These are phyloP conservation scores for Campylorhamphus procurvoides DNA, from an alignment of 2,113 vertebrate species.

Conservation along the genomic window DNA sequence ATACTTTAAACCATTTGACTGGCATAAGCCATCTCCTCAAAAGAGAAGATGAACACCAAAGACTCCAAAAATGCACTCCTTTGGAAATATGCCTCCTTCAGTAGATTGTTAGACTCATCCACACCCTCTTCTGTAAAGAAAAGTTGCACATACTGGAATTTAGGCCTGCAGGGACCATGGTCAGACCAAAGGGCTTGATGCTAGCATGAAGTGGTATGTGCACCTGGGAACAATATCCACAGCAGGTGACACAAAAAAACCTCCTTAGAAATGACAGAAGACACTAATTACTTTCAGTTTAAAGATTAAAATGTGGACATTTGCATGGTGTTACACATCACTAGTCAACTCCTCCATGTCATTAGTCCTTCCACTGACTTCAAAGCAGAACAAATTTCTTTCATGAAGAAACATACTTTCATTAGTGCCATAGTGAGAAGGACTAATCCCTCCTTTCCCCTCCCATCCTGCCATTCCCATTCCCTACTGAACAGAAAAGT, in stretches of 20 bases:
- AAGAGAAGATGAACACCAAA: not conserved
- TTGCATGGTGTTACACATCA: not conserved
- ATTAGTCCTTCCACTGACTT: conserved; percentile 24
- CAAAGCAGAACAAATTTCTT: not conserved
- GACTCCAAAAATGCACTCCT: not conserved
- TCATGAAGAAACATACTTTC: not conserved
- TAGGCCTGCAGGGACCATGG: not conserved
- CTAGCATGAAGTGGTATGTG: not conserved
- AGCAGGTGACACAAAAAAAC: not conserved
- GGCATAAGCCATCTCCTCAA: not conserved
- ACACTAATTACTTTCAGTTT: not conserved
- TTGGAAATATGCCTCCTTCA: not conserved
- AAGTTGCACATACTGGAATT: not conserved
- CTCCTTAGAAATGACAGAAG: not conserved
- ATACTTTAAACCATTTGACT: not conserved
- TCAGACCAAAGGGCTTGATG: not conserved
- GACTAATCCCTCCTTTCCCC: not conserved
- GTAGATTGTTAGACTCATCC: not conserved
- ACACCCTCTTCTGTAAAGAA: not conserved
- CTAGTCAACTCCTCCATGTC: not conserved
- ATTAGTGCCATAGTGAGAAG: not conserved
- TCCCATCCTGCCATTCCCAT: not conserved
- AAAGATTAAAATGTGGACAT: not conserved
- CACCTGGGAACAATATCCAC: not conserved
- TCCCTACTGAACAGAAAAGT: not conserved